A percentile compares a stretch with the other conserved stretches of the same genome.
These are phyloP conservation scores for Palloptera scutellata DNA, from an alignment of 2,888 invertebrate species.

Conservation along the genomic window DNA sequence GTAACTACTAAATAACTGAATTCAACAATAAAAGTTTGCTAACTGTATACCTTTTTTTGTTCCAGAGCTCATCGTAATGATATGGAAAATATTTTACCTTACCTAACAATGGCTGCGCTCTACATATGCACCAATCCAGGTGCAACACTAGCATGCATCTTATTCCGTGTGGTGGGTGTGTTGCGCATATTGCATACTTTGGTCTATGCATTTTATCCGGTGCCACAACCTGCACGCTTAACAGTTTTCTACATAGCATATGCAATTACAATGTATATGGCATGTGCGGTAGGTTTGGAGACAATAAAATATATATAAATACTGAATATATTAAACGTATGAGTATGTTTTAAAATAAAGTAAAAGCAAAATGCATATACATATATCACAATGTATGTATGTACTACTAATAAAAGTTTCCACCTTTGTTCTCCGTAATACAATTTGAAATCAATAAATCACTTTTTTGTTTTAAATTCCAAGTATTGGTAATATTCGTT, in stretches of 20 bases:
- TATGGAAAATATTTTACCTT: slow-evolving; percentile 73
- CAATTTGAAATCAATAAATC: no score
- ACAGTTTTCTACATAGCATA: slow-evolving; percentile 64
- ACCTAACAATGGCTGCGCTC: slow-evolving; percentile 67
- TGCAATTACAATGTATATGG: slow-evolving; percentile 66
- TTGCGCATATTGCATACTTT: slow-evolving; percentile 70
- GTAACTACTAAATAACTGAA: slow-evolving; percentile 23
- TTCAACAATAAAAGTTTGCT: neutral
- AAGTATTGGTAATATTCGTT: no score
- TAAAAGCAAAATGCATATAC: no score
- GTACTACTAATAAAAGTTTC: no score
- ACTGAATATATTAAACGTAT: no score
- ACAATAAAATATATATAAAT: slow-evolving; percentile 50
- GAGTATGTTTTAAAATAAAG: no score
- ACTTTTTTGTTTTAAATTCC: no score
- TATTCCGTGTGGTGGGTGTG: slow-evolving; percentile 68
- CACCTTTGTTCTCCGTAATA: no score
- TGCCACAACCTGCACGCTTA: slow-evolving; percentile 69
- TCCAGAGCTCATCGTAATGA: slow-evolving; percentile 75
- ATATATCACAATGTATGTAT: no score
- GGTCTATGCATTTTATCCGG: slow-evolving; percentile 70
- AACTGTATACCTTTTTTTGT: neutral
- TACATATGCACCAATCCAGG: slow-evolving; percentile 70
- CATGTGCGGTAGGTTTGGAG: slow-evolving; percentile 58
- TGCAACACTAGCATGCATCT: slow-evolving; percentile 64